A percentile compares a stretch with the other conserved stretches of the same genome.
These are phyloP conservation scores for Caenorhabditis afra DNA, from an alignment of 2,888 invertebrate genomes.

Conservation along the genomic window DNA sequence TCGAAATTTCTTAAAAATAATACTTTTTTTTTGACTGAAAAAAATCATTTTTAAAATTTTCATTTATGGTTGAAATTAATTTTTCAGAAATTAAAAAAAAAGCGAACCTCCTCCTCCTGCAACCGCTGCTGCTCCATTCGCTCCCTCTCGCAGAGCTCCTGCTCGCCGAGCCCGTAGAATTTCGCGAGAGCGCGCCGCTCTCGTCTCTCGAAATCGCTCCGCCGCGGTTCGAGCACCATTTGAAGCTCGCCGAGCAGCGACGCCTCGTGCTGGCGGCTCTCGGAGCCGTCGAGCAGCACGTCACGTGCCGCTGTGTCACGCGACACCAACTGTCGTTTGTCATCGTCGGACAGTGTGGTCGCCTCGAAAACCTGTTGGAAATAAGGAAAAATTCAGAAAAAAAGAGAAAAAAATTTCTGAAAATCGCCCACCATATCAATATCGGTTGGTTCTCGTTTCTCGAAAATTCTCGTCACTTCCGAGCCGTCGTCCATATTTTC, in stretches of 20 bases:
- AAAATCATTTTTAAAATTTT: no score
- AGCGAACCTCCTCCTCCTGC: slow-evolving; percentile 7
- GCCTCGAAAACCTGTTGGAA: slow-evolving; percentile 47
- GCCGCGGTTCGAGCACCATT: slow-evolving; percentile 42
- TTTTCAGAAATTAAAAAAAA: not conserved
- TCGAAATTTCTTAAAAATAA: no score
- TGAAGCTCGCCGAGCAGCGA: slow-evolving; percentile 47
- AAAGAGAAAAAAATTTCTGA: not conserved
- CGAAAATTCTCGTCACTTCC: slow-evolving; percentile 10
- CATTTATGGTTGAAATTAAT: no score
- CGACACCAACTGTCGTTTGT: slow-evolving; percentile 30
- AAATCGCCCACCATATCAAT: slow-evolving; percentile 43
- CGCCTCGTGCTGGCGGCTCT: slow-evolving; percentile 18
- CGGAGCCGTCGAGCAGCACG: slow-evolving; percentile 49
- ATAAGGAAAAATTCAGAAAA: not conserved
- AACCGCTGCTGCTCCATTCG: not conserved
- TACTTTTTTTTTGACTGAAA: no score
- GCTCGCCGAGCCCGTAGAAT: slow-evolving; percentile 48
- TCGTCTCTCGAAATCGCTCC: slow-evolving; percentile 33
- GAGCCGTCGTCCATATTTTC: not conserved
- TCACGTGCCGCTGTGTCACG: slow-evolving; percentile 17
- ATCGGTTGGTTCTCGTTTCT: slow-evolving; percentile 18
- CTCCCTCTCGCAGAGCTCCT: slow-evolving; percentile 32
- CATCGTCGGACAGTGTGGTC: slow-evolving; percentile 31
- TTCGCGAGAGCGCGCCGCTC: slow-evolving; percentile 50